Conservation (phyloP, 2,797 vertebrate species). For the Rhinophrynus dorsalis region DNA sequence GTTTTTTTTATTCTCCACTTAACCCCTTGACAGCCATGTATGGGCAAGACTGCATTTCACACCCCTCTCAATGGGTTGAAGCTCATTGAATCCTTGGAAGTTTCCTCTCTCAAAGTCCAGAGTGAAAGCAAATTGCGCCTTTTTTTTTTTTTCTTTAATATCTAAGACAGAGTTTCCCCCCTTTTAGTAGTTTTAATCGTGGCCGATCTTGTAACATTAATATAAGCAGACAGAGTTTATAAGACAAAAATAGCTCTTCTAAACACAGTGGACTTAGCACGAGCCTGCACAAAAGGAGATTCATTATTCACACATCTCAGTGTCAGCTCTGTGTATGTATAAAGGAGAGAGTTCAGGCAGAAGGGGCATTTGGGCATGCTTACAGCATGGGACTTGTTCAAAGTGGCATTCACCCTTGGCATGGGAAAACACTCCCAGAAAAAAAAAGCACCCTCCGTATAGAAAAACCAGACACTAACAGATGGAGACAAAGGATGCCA, state of each 20-base stretch:
- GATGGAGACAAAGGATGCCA: too few relatives aligned
- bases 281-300: slow-evolving; percentile 49
- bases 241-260: slow-evolving; percentile 68
- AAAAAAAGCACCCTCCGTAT: background rate
- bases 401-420: slow-evolving; percentile 10
- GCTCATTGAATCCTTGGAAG: too few relatives aligned
- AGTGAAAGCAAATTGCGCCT: too few relatives aligned
- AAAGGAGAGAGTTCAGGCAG: slow-evolving; percentile 47
- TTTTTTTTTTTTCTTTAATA: too few relatives aligned
- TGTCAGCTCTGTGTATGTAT: slow-evolving; percentile 50
- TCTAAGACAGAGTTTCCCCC: too few relatives aligned
- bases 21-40: too few relatives aligned
- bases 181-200: slow-evolving; percentile 53
- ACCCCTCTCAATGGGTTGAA: too few relatives aligned
- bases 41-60: too few relatives aligned
- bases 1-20: too few relatives aligned
- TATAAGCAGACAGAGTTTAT: slow-evolving; percentile 62
- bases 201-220: slow-evolving; percentile 60
- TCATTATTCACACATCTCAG: slow-evolving; percentile 60
- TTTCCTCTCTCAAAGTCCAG: too few relatives aligned
- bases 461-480: background rate
- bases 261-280: slow-evolving; percentile 66
- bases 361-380: slow-evolving; percentile 30
- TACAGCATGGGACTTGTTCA: slow-evolving; percentile 35
- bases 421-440: background rate